Conservation (phyloP, 2,888 invertebrate genomes). For the Celastrina argiolus region DNA sequence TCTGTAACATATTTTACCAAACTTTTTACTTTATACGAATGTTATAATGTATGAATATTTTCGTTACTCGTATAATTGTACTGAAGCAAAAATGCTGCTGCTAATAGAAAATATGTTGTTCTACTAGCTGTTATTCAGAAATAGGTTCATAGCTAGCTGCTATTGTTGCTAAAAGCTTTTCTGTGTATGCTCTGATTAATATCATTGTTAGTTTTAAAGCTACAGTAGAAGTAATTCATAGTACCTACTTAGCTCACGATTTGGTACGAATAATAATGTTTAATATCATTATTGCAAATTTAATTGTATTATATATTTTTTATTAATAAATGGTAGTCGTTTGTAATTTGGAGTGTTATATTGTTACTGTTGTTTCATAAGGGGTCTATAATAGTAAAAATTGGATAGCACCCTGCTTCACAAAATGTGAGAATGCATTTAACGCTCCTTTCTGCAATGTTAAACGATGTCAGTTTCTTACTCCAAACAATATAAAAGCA, state of each 20-base stretch:
- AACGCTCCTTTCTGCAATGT: not conserved
- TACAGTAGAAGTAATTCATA: not conserved
- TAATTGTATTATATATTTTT: too few species aligned
- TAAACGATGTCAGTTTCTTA: not conserved
- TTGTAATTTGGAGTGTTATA: too few species aligned
- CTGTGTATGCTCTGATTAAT: slow-evolving; percentile 4
- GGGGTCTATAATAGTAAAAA: too few species aligned
- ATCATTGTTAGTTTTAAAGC: not conserved
- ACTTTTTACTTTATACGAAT: too few species aligned
- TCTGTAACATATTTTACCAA: too few species aligned
- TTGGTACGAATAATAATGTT: not conserved
- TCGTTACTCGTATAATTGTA: too few species aligned
- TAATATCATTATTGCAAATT: not conserved
- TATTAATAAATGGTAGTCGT: too few species aligned
- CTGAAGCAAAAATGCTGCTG: not conserved
- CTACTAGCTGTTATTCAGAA: not conserved
- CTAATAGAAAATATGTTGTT: not conserved
- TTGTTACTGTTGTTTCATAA: too few species aligned
- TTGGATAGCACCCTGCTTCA: not conserved
- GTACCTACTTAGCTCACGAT: not conserved
- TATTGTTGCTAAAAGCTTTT: slow-evolving; percentile 1
- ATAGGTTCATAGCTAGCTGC: not conserved
- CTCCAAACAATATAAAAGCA: not conserved
- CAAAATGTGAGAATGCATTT: not conserved
- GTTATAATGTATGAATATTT: too few species aligned